These are phyloP conservation scores for Archaeoteleia sp. DNA, from an alignment of 2,888 invertebrate genomes.

Conservation along the genomic window DNA sequence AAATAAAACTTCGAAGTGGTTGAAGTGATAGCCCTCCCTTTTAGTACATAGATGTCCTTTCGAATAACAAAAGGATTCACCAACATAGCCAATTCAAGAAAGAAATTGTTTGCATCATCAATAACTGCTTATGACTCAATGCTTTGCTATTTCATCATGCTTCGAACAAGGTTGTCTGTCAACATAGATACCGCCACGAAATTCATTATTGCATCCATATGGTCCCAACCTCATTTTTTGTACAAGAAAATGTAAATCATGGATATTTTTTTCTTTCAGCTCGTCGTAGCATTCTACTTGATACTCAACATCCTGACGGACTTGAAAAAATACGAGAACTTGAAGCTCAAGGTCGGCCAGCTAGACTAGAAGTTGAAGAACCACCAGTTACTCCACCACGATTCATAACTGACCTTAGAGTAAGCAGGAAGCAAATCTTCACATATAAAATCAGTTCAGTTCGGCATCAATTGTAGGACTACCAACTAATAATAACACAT, in stretches of 20 bases:
- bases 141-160: slow-evolving; percentile 35
- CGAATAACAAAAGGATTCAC: slow-evolving; percentile 18
- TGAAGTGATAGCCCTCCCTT: slow-evolving; percentile 16
- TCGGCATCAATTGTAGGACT: no score
- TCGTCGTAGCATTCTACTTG: slow-evolving; percentile 88
- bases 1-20: slow-evolving; percentile 19
- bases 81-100: slow-evolving; percentile 22
- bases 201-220: slow-evolving; percentile 4
- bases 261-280: slow-evolving; percentile 74
- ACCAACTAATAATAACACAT: no score
- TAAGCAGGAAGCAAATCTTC: no score
- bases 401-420: slow-evolving; percentile 87
- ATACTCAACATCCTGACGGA: slow-evolving; percentile 95
- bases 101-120: slow-evolving; percentile 13
- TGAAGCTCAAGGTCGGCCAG: slow-evolving; percentile 90
- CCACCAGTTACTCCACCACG: slow-evolving; percentile 86
- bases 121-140: slow-evolving; percentile 20
- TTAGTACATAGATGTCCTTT: slow-evolving; percentile 19
- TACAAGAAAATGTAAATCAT: background rate
- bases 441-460: no score
- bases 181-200: slow-evolving; percentile 17
- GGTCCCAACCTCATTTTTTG: background rate
- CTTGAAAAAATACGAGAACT: slow-evolving; percentile 92
- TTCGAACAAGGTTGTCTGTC: slow-evolving; percentile 41
- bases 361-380: slow-evolving; percentile 88